Evolutionary conservation across 2,113 vertebrate genomes (phyloP).

Genomic region (Oncorhynchus masou): DNA sequence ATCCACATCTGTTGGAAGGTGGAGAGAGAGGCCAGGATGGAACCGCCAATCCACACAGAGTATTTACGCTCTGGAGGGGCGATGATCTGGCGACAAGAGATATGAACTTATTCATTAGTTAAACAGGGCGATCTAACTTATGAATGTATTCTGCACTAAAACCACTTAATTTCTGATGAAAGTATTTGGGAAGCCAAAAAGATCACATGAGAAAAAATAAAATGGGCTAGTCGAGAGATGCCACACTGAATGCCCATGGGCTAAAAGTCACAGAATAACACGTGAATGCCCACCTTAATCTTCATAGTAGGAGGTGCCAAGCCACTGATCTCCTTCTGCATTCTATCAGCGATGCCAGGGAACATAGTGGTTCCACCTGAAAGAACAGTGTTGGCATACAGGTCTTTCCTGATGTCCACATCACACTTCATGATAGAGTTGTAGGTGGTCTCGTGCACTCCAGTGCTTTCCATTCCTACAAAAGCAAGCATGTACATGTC

Average conservation of each 20-base stretch:
- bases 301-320: constrained; percentile 85
- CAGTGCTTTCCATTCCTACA: background rate
- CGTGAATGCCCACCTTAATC: constrained; percentile 10
- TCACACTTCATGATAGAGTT: too few species aligned
- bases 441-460: background rate
- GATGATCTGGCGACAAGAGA: constrained; percentile 81
- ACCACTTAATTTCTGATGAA: too few species aligned
- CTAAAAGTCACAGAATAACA: too few species aligned
- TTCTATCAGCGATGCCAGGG: constrained; percentile 82
- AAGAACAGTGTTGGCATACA: constrained; percentile 77
- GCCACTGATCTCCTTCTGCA: constrained; percentile 84
- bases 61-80: constrained; percentile 98
- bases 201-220: too few species aligned
- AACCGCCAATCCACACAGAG: constrained; percentile 98
- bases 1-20: constrained; percentile 99
- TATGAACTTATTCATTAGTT: too few species aligned
- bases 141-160: too few species aligned
- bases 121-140: too few species aligned
- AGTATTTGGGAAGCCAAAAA: too few species aligned
- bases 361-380: constrained; percentile 84
- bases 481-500: too few species aligned
- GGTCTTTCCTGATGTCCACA: too few species aligned
- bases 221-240: too few species aligned
- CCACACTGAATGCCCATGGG: too few species aligned
- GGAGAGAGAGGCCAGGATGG: constrained; percentile 98